Base-by-base conservation (phyloP, 2,888 invertebrate species). In the Patella ulyssiponensis region DNA sequence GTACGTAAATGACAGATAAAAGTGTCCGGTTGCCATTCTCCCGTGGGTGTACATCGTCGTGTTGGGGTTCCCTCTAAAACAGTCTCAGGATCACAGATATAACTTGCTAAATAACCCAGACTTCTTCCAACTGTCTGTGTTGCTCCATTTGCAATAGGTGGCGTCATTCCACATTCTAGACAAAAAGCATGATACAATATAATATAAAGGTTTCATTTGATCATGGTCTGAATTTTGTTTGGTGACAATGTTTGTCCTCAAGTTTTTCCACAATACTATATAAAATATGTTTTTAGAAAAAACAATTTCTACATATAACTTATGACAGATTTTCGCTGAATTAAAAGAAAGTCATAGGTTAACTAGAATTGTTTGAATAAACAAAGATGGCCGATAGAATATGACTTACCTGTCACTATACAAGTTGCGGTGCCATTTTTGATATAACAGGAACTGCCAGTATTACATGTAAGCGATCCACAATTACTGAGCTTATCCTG, bases 1-100 rank as follows among this genome's bases (percentile, higher is more conserved):
- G 20, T 64, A 64, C 64, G 64, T 64, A 64, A 64, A 64, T 64
- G 64, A 23, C 64, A 64, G 12, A 23, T 64, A 64, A 64, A 64
- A 20, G 23, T 23, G 14, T 64, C 64, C 20, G 64, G 64, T 23
- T 64, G 64, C 64, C 64, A 64, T 7, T n/a, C 23, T 20, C 64
- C 64, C 2, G 20, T 64, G 15, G 64, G 12, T 64, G 23, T 23
- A 64, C 64, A 64, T 23, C 23, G 64, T 64, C 64, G 20, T 7
- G 20, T 23, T 64, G 64, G 64, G 14, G 20, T n/a, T 20, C 64
- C 64, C 5, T 64, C 64, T 23, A 64, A 23, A 12, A 64, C 64
- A 23, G 64, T 64, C 23, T 11, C 64, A 23, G 64, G 64, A 11
- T 64, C 23, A 20, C 64, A 64, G 9, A 14, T 64, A 64, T 64